A percentile compares a stretch with the other conserved stretches of the same genome.
Evolutionary conservation across 2,797 vertebrate species (phyloP).

Genomic region (Acestrorhynchus altus): DNA sequence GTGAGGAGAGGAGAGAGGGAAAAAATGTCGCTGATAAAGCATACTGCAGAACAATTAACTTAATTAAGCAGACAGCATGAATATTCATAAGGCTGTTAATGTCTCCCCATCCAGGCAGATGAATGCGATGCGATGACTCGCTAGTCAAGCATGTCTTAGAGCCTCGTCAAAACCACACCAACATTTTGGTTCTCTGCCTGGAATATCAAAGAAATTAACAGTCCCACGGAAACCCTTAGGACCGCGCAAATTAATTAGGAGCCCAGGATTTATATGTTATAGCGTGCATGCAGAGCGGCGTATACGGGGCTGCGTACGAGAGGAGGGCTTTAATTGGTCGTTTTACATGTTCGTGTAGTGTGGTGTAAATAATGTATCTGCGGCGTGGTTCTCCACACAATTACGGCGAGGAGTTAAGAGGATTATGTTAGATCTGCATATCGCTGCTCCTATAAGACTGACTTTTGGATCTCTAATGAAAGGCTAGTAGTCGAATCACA

Average conservation of each 20-base stretch:
- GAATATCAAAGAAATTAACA: conserved; percentile 83
- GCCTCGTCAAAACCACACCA: conserved; percentile 81
- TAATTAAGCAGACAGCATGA: conserved; percentile 91
- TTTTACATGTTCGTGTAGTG: conserved; percentile 50
- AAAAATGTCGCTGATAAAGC: conserved; percentile 86
- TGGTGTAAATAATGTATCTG: conserved; percentile 48
- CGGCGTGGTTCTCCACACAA: conserved; percentile 15
- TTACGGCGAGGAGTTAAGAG: conserved; percentile 25
- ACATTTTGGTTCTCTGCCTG: conserved; percentile 82
- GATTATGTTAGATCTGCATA: conserved; percentile 10
- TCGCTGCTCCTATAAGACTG: not conserved
- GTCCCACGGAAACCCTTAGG: conserved; percentile 78
- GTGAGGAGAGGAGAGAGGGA: conserved; percentile 41
- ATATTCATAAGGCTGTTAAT: conserved; percentile 93
- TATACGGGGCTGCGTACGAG: conserved; percentile 31
- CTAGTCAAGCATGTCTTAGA: conserved; percentile 90
- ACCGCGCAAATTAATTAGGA: conserved; percentile 79
- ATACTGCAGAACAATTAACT: conserved; percentile 93
- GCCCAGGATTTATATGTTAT: conserved; percentile 72
- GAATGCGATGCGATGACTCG: conserved; percentile 90
- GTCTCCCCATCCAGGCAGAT: conserved; percentile 88
- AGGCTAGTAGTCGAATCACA: not conserved
- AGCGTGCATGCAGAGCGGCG: conserved; percentile 50
- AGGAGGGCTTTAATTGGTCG: conserved; percentile 58
- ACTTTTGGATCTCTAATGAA: conserved; percentile 11